Conservation (phyloP, 2,797 vertebrate genomes). For the Brachyalestes nurse region DNA sequence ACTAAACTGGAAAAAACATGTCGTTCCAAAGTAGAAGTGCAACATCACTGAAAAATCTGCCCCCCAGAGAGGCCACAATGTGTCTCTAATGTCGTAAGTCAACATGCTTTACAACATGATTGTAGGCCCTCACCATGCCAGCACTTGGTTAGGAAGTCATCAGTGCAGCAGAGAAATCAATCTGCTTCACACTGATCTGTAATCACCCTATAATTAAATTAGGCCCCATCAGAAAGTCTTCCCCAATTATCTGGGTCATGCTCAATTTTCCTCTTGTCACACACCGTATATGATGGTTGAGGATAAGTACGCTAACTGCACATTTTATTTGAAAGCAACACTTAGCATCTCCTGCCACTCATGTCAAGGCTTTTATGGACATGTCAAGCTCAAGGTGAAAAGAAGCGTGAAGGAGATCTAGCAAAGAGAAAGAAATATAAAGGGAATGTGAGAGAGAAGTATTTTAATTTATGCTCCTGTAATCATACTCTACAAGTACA, state of each 20-base stretch:
- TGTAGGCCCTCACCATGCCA: conserved; percentile 26
- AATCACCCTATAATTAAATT: conserved; percentile 62
- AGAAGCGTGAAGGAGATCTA: conserved; percentile 42
- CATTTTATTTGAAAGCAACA: conserved; percentile 8
- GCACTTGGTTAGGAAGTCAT: conserved; percentile 39
- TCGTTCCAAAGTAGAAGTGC: neutral
- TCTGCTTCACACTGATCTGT: conserved; percentile 51
- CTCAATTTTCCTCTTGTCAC: conserved; percentile 44
- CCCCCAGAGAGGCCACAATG: neutral
- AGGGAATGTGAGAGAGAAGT: neutral
- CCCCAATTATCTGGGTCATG: conserved; percentile 54
- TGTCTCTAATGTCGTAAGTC: conserved; percentile 6
- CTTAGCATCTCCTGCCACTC: neutral
- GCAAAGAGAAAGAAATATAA: neutral
- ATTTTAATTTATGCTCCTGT: conserved; percentile 17
- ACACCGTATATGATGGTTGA: conserved; percentile 17
- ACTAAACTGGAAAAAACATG: no score
- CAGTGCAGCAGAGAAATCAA: conserved; percentile 29
- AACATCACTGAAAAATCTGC: neutral
- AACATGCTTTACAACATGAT: neutral
- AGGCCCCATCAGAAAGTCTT: conserved; percentile 46
- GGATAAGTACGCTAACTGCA: conserved; percentile 37
- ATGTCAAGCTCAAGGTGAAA: conserved; percentile 32
- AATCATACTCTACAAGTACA: conserved; percentile 34
- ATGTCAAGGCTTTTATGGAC: conserved; percentile 23